These are phyloP conservation scores for Orientallactaga sibirica DNA, from an alignment of 2,797 vertebrate genomes.

Conservation along the genomic window DNA sequence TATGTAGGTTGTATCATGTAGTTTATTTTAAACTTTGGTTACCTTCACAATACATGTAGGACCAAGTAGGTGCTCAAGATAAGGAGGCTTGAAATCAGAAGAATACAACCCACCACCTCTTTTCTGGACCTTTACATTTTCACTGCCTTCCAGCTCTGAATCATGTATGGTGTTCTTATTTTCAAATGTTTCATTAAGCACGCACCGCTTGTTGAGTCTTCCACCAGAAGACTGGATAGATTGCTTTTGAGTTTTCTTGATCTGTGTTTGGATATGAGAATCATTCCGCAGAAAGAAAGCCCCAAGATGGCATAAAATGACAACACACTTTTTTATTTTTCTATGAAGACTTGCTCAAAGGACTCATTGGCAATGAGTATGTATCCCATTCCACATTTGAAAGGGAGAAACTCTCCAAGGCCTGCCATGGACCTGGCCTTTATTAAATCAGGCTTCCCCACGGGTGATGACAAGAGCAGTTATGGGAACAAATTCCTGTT, in stretches of 20 bases:
- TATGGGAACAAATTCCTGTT: conserved; percentile 73
- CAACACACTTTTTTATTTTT: background rate
- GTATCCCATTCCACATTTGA: background rate
- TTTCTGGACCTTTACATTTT: background rate
- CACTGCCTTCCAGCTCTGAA: background rate
- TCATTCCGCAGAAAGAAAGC: background rate
- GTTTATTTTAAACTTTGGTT: background rate
- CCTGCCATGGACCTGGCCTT: conserved; percentile 63
- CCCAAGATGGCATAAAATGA: background rate
- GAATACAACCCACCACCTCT: background rate
- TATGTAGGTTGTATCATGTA: background rate
- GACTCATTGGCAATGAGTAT: background rate
- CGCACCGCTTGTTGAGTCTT: background rate
- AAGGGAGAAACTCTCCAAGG: conserved; percentile 58
- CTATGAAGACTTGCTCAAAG: background rate
- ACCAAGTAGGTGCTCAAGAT: background rate
- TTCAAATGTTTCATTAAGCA: background rate
- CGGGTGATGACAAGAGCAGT: conserved; percentile 68
- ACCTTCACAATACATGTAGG: background rate
- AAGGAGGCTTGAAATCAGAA: background rate
- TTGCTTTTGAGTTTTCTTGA: background rate
- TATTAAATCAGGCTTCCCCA: conserved; percentile 63
- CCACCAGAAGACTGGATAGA: background rate
- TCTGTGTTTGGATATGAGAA: background rate
- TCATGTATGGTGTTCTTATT: background rate